Base-by-base conservation (phyloP, 2,888 invertebrate species). In the Drosophila birchii region DNA sequence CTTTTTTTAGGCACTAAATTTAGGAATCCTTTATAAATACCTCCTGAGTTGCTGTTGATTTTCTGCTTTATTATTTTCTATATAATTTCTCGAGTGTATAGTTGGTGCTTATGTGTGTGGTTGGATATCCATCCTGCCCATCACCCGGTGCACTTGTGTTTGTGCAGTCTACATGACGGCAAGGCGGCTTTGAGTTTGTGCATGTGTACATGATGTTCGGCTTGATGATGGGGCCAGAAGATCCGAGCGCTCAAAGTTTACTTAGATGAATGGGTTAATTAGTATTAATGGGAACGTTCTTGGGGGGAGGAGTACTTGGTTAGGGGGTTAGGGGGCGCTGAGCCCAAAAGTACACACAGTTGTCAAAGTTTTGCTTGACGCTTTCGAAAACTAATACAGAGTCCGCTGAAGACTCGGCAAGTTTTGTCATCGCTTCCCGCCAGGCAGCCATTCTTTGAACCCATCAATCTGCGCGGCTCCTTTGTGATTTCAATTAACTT, bases 101-200 rank as follows among this genome's bases (percentile, higher is more conserved):
- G 53, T 53, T 36, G 56, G 66, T 70, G 59, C 12, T 14, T 45
- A 16, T 9, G 12, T 43, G 34, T 26, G 34, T 39, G 45, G 36
- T n/a, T 47, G 34, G 23, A 26, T 55, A 26, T 55, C 5, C 5
- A 11, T 32, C 32, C 8, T 26, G 38, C 8, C 32, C 61, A 38
- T 43, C 74, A 60, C 62, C 75, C 75, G 68, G 23, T 74, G 79
- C 60, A 72, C 57, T 86, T 84, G 81, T 84, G 53, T 77, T 78
- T 84, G 84, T 80, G 86, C 81, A 86, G 86, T 63, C 69, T 76
- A 79, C 86, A 83, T 83, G 79, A 78, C 78, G 78, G 79, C 78
- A 62, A 68, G 71, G 71, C 55, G 67, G 75, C 84, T 85, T 85
- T 86, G 81, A 80, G 76, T 67, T 71, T 80, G 79, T 81, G 78